These are phyloP conservation scores for Gisinianus flammeolus DNA, from an alignment of 2,888 invertebrate genomes.

Conservation along the genomic window DNA sequence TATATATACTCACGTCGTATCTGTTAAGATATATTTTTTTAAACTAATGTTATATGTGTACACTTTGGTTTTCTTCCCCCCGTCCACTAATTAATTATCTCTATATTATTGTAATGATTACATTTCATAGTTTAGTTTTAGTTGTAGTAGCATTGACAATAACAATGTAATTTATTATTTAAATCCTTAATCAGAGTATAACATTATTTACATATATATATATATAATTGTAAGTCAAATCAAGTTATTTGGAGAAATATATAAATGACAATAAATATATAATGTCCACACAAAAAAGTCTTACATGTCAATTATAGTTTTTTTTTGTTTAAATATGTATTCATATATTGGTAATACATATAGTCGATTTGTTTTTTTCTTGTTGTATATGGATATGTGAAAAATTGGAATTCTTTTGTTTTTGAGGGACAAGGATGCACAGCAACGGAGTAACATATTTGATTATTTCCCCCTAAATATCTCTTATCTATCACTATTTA, in stretches of 20 bases:
- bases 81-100: too few relatives aligned
- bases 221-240: neutral
- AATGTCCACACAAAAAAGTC: neutral
- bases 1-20: too few relatives aligned
- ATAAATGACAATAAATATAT: slow-evolving; percentile 2
- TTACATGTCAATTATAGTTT: slow-evolving; percentile 7
- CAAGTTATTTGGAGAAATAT: too few relatives aligned
- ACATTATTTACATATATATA: neutral
- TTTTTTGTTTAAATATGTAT: slow-evolving; percentile 8
- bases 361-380: neutral
- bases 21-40: too few relatives aligned
- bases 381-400: slow-evolving; percentile 20
- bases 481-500: neutral
- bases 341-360: neutral
- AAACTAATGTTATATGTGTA: too few relatives aligned
- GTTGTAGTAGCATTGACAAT: too few relatives aligned
- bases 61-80: too few relatives aligned
- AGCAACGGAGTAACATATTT: neutral
- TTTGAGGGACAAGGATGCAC: too few relatives aligned
- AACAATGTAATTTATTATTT: neutral
- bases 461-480: neutral
- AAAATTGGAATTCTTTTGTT: slow-evolving; percentile 18
- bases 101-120: too few relatives aligned
- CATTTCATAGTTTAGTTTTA: too few relatives aligned
- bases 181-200: too few relatives aligned